Conservation (phyloP, 2,888 invertebrate genomes). For the Drosophila maculinotata region DNA sequence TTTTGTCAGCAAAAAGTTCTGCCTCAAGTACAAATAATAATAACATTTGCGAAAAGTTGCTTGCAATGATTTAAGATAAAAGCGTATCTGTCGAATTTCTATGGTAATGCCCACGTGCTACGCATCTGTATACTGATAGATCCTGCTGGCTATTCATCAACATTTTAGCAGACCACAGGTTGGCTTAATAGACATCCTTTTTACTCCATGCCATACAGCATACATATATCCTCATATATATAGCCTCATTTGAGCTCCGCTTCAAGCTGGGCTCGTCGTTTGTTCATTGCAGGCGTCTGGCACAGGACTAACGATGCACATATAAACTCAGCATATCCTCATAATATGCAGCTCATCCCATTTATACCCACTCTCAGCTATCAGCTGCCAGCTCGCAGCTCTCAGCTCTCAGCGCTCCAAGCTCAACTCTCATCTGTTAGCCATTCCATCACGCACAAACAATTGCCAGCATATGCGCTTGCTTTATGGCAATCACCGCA, state of each 20-base stretch:
- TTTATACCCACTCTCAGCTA: background rate
- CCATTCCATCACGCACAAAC: slow-evolving; percentile 52
- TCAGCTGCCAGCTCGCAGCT: too few relatives aligned
- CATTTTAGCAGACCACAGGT: background rate
- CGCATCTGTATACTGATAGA: background rate
- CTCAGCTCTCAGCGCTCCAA: slow-evolving; percentile 5
- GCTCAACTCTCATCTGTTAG: slow-evolving; percentile 17
- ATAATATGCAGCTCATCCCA: slow-evolving; percentile 13
- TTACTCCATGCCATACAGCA: background rate
- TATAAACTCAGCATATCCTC: slow-evolving; percentile 4
- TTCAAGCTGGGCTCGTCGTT: too few relatives aligned
- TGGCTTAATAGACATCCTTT: slow-evolving; percentile 3
- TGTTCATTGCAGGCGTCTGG: background rate
- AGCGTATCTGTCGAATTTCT: too few relatives aligned
- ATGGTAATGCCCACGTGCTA: background rate
- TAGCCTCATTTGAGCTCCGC: too few relatives aligned
- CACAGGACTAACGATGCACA: slow-evolving; percentile 2
- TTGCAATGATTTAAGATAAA: too few relatives aligned
- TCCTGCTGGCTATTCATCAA: background rate
- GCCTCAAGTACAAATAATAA: too few relatives aligned
- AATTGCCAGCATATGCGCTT: slow-evolving; percentile 61
- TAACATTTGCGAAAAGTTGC: too few relatives aligned
- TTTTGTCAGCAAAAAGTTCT: too few relatives aligned
- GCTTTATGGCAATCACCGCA: slow-evolving; percentile 69
- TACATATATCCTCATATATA: too few relatives aligned